Base-by-base conservation (phyloP, 2,797 vertebrate species). In the Cryptoprocta ferox region DNA sequence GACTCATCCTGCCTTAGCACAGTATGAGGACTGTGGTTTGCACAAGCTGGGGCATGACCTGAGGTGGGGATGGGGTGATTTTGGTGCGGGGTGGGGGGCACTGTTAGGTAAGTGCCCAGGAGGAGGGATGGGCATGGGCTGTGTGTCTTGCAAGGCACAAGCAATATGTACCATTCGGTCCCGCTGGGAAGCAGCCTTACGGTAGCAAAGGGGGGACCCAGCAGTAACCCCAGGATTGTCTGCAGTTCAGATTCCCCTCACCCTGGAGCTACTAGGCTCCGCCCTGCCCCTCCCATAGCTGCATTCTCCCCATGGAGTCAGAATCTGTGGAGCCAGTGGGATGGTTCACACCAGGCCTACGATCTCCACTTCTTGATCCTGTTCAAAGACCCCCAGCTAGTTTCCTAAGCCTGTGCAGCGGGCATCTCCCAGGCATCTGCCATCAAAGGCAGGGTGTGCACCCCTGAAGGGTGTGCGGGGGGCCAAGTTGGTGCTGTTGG, bases 11-110 rank as follows among this genome's bases (percentile, higher is more conserved):
- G 37, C 37, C 28, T 89, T 35, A 42, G 93, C 26, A 2, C 28
- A 18, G 70, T 48, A 35, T 48, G 82, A 94, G 89, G 63, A 70
- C 96, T 97, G 93, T 83, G 96, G 89, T 96, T 97, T 83, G 12
- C 66, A 28, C 93, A 94, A 96, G 95, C 96, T 5, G 0, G 75
- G 91, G 42, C 97, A 94, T 24, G 63, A 65, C 56, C 63, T 2
- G 2, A 82, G 89, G 39, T 45, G 68, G 73, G 42, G 78, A 50
- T 89, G 42, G 71, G 53, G 88, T 93, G 93, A 87, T 88, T 59
- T 6, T 21, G 39, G 65, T 48, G 83, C 30, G 53, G n/a, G 42
- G 28, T 21, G 19, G 71, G 92, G 91, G 91, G 93, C 81, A 85
- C 56, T 37, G 26, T 85, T 76, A 42, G 93, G 71, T 79, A 90